phyloP scores from a whole-genome alignment of 1,140 invertebrate genomes.

The Meloidogyne exigua region DNA sequence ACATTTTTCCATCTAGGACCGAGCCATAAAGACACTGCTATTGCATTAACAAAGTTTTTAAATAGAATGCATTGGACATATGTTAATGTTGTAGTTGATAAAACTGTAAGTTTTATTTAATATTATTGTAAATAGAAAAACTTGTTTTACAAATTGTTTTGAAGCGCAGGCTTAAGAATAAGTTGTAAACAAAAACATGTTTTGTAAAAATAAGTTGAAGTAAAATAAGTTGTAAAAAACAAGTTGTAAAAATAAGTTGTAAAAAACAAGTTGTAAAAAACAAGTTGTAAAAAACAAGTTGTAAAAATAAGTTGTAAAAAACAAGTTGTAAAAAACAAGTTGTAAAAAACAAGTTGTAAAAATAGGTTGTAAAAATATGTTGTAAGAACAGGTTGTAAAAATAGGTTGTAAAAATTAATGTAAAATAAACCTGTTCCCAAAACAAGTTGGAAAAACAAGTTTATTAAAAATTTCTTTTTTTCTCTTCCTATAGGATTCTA shows the following conservation, averaged over 20 bases:
- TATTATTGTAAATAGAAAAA: neutral
- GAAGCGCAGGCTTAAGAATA: too few species aligned
- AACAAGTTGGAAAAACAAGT: neutral
- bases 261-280: too few species aligned
- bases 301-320: neutral
- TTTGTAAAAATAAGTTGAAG: neutral
- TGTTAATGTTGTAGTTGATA: slow-evolving; percentile 54
- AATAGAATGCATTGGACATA: slow-evolving; percentile 56
- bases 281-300: too few species aligned
- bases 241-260: too few species aligned
- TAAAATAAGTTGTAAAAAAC: neutral
- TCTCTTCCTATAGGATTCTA: slow-evolving; percentile 37
- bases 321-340: too few species aligned
- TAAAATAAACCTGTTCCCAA: too few species aligned
- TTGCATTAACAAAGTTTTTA: slow-evolving; percentile 48
- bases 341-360: too few species aligned
- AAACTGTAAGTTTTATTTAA: slow-evolving; percentile 27
- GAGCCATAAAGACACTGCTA: slow-evolving; percentile 33
- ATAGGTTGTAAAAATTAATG: neutral
- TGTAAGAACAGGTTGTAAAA: too few species aligned
- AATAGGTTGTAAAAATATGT: too few species aligned
- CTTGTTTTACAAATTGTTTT: neutral
- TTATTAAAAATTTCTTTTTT: neutral
- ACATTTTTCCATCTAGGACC: slow-evolving; percentile 5
- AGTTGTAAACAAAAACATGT: too few species aligned